Evolutionary conservation across 2,888 invertebrate genomes (phyloP).

Genomic region (Proisotoma minuta): DNA sequence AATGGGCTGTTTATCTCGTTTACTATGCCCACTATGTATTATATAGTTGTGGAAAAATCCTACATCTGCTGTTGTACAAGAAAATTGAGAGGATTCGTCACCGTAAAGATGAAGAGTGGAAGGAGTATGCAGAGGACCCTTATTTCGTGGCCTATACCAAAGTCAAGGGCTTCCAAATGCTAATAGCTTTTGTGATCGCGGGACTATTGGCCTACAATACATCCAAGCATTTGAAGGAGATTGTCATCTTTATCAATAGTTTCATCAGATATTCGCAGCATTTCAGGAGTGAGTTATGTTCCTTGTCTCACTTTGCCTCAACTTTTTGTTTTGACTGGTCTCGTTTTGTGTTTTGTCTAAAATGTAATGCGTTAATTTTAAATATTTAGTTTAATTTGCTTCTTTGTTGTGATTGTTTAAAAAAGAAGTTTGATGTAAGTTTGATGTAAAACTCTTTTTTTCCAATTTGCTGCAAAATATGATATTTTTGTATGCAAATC

Average conservation of each 20-base stretch:
- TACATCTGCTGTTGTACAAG: background rate
- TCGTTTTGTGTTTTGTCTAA: too few species aligned
- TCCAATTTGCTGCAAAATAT: too few species aligned
- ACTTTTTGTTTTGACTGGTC: too few species aligned
- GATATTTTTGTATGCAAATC: background rate
- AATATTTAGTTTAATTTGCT: too few species aligned
- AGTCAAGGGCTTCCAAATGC: background rate
- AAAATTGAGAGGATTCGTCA: background rate
- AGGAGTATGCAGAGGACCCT: background rate
- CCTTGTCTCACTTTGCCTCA: too few species aligned
- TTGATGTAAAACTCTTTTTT: too few species aligned
- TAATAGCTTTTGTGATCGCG: background rate
- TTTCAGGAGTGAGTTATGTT: constrained; percentile 21
- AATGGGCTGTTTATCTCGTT: background rate
- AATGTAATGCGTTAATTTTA: too few species aligned
- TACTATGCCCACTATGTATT: background rate
- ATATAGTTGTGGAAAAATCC: too few species aligned
- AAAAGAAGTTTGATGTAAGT: too few species aligned
- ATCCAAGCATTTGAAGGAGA: constrained; percentile 5
- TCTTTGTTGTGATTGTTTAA: too few species aligned
- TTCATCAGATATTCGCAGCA: constrained; percentile 19
- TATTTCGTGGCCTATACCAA: background rate
- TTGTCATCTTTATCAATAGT: constrained; percentile 17
- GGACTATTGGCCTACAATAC: background rate
- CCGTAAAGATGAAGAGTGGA: background rate